A percentile compares a stretch with the other conserved stretches of the same genome.
These are phyloP conservation scores for Trachurus trachurus DNA, from an alignment of 2,797 vertebrate genomes.

Conservation along the genomic window DNA sequence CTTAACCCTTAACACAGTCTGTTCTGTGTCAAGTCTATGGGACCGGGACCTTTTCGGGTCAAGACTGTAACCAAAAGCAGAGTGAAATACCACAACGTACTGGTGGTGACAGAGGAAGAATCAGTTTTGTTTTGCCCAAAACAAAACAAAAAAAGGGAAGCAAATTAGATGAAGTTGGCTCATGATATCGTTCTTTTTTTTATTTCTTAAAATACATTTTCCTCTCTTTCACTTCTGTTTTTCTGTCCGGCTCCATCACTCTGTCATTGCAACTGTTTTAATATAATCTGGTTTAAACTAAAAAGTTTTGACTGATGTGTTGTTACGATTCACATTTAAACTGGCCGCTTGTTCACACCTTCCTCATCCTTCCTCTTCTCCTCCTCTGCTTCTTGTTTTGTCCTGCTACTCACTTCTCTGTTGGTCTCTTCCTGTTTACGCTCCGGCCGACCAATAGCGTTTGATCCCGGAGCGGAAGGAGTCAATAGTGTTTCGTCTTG, in stretches of 20 bases:
- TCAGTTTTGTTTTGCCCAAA: not conserved
- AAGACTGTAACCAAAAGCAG: constrained; percentile 4
- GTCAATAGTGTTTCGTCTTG: constrained; percentile 42
- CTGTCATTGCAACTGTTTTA: no score
- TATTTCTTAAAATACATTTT: no score
- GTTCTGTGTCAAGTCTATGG: constrained; percentile 3
- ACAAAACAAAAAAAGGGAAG: no score
- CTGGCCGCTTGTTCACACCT: constrained; percentile 24
- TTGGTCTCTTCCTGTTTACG: constrained; percentile 77
- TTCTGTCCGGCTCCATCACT: no score
- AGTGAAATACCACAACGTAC: not conserved
- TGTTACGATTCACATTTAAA: no score
- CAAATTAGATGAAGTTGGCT: no score
- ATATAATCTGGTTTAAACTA: no score
- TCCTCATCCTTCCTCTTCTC: not conserved
- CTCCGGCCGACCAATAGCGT: constrained; percentile 32
- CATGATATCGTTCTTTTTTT: no score
- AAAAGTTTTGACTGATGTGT: no score
- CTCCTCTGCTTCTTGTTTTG: constrained; percentile 1
- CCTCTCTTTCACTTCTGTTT: no score
- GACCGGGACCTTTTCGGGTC: not conserved
- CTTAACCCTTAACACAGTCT: not conserved
- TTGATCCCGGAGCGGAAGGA: constrained; percentile 59
- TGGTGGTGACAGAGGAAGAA: not conserved
- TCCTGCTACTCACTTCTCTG: constrained; percentile 53